Percentiles rank a stretch among this genome's conserved stretches.
Conservation (phyloP, 2,888 invertebrate species). For the Sarcophaga caerulescens region DNA sequence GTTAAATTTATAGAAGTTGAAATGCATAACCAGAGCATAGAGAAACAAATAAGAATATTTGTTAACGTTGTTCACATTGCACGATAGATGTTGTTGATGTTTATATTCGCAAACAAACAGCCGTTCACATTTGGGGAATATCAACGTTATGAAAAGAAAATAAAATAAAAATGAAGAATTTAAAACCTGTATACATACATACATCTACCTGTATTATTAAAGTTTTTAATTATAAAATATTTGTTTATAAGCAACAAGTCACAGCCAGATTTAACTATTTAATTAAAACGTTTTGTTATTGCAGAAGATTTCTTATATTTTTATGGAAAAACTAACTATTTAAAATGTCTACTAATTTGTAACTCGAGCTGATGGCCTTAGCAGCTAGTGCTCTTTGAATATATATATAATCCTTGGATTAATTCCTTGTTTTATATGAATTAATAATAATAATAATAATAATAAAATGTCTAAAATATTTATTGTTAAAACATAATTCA, state of each 20-base stretch:
- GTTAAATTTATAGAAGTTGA: slow-evolving; percentile 35
- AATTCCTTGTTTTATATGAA: too few relatives aligned
- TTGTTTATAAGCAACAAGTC: slow-evolving; percentile 38
- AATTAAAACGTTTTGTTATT: slow-evolving; percentile 31
- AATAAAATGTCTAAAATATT: too few relatives aligned
- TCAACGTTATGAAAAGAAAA: slow-evolving; percentile 34
- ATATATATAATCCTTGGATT: too few relatives aligned
- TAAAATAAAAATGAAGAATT: slow-evolving; percentile 44
- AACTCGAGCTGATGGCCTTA: too few relatives aligned
- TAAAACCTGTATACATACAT: slow-evolving; percentile 12
- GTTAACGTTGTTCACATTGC: slow-evolving; percentile 56
- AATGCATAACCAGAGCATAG: slow-evolving; percentile 24
- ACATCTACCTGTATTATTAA: slow-evolving; percentile 13
- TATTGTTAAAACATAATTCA: too few relatives aligned
- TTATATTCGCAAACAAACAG: slow-evolving; percentile 3
- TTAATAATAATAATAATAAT: too few relatives aligned
- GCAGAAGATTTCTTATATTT: neutral
- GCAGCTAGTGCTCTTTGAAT: too few relatives aligned
- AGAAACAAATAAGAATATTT: slow-evolving; percentile 50
- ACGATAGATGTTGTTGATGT: slow-evolving; percentile 44
- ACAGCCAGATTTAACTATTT: slow-evolving; percentile 13
- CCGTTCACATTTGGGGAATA: slow-evolving; percentile 27
- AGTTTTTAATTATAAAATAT: slow-evolving; percentile 61
- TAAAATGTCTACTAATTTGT: too few relatives aligned
- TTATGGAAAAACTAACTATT: neutral